phyloP scores from a whole-genome alignment of 1,140 invertebrate genomes.

The Delia radicum region DNA sequence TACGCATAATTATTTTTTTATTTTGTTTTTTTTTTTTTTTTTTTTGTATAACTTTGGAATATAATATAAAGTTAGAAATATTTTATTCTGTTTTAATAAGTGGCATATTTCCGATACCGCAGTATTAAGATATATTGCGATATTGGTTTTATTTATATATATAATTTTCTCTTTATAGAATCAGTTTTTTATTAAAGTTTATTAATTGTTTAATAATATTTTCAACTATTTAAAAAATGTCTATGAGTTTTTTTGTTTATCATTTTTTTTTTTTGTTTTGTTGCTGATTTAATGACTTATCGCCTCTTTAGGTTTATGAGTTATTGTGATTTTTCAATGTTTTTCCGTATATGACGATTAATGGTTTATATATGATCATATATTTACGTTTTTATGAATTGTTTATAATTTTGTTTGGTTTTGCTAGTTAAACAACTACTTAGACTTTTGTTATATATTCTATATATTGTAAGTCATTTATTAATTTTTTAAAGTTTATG shows the following conservation, averaged over 20 bases:
- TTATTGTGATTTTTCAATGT: too few relatives aligned
- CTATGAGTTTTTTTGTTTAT: not conserved
- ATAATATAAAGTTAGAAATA: not conserved
- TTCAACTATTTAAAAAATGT: not conserved
- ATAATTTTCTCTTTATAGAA: not conserved
- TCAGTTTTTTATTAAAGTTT: not conserved
- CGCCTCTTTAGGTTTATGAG: too few relatives aligned
- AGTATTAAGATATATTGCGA: too few relatives aligned
- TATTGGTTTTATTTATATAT: conserved; percentile 32
- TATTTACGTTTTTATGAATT: not conserved
- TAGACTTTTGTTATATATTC: not conserved
- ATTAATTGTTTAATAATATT: not conserved
- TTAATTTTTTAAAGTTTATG: conserved; percentile 42
- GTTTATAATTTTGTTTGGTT: not conserved
- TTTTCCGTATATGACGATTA: too few relatives aligned
- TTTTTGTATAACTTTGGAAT: not conserved
- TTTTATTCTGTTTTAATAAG: not conserved
- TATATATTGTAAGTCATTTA: not conserved
- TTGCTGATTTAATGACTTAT: too few relatives aligned
- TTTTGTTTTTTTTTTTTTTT: not conserved
- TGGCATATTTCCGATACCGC: not conserved
- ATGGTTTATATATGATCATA: too few relatives aligned
- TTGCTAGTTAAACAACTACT: conserved; percentile 3
- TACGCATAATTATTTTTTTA: not conserved
- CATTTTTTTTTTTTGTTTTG: too few relatives aligned